Conservation (phyloP, 2,888 invertebrate species). For the Limnephilus lunatus region DNA sequence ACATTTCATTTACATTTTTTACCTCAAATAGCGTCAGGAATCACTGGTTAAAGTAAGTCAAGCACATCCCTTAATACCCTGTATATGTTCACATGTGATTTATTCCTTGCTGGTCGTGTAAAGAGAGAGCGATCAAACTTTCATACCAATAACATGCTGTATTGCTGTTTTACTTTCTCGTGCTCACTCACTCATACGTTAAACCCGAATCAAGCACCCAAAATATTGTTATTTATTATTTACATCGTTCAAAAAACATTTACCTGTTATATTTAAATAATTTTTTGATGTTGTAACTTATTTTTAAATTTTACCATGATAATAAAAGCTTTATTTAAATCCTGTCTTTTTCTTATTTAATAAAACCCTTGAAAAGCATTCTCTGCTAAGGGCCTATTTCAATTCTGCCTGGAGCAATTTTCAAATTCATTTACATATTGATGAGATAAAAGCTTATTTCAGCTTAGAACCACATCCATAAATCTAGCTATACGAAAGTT, state of each 20-base stretch:
- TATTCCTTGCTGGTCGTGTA: no score
- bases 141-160: no score
- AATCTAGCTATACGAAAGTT: background rate
- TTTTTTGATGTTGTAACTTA: background rate
- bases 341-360: background rate
- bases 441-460: slow-evolving; percentile 2
- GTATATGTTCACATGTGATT: no score
- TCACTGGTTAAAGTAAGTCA: no score
- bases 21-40: no score
- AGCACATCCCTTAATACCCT: no score
- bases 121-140: no score
- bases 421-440: background rate
- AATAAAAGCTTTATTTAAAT: background rate
- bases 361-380: background rate
- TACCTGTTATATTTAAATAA: no score
- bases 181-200: background rate
- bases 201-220: background rate
- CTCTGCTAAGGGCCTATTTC: background rate
- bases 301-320: background rate
- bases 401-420: background rate
- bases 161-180: background rate
- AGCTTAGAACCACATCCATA: background rate
- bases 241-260: background rate
- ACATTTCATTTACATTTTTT: no score
- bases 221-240: background rate